Base-by-base conservation (phyloP, 2,113 vertebrate genomes). In the Sinocyclocheilus maitianheensis region DNA sequence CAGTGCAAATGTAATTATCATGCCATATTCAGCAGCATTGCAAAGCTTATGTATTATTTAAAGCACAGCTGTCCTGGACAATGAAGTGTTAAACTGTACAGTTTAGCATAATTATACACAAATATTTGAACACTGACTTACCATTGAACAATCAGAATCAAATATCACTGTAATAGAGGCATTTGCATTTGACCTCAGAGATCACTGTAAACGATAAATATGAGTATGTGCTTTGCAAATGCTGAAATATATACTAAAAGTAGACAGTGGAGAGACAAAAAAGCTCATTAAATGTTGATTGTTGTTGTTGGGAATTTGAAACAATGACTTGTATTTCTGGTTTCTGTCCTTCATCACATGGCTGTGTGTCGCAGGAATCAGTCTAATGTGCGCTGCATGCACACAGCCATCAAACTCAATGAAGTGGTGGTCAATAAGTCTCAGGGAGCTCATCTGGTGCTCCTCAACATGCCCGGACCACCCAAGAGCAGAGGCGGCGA, bases 381-480 rank as follows among this genome's bases (percentile, higher is more conserved):
- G 91, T 97, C 97, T 1, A 99, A 99, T 0, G 98, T 99, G 1
- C 94, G 98, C 80, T 95, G 98, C 90, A 99, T 99, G 98, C 98
- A 99, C 93, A 99, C 98, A 0, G 98, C 98, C 0, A 95, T 99
- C 83, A 97, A 96, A 92, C 96, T 99, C 77, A 99, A 99, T 0
- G 97, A 96, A 24, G 95, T 97, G 7, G 96, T 99, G 76, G 95
- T 97, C 77, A 96, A 94, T 91, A 97, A 96, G 91, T 99, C 98
- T 2, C 98, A 98, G 88, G 93, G 95, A 0, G 97, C 97, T 9
- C 98, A 97, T 37, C 96, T 99, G 78, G 97, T 99, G 55, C 94
- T 99, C 71, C 94, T 99, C 84, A 99, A 99, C 92, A 99, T 99
- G 98, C 98, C 98, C 0, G 98, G 98, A 53, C 98, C 98, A 0